These are phyloP conservation scores for Scaptomyza flava DNA, from an alignment of 2,888 invertebrate genomes.

Conservation along the genomic window DNA sequence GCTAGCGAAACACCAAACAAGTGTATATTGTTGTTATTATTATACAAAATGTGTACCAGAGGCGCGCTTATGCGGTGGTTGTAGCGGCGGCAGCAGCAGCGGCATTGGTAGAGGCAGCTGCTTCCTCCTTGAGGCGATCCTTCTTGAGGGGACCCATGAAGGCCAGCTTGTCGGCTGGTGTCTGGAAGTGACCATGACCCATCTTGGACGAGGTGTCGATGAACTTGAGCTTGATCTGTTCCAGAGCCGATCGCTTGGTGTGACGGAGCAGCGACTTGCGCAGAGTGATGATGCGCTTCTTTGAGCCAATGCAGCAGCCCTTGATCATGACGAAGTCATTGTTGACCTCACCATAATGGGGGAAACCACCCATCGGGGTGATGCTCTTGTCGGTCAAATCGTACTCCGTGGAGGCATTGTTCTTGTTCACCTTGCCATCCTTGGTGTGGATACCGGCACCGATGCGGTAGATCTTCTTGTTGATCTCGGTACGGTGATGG, in stretches of 20 bases:
- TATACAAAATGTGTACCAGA: conserved; percentile 5
- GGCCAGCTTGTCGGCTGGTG: conserved; percentile 97
- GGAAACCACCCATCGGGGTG: conserved; percentile 99
- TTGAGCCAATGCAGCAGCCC: conserved; percentile 93
- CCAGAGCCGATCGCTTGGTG: conserved; percentile 97
- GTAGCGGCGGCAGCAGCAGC: conserved; percentile 58
- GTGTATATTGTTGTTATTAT: conserved; percentile 1
- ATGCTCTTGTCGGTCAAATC: conserved; percentile 87
- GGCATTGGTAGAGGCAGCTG: conserved; percentile 87
- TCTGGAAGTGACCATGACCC: conserved; percentile 99
- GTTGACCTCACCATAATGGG: conserved; percentile 99
- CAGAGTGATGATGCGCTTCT: conserved; percentile 96
- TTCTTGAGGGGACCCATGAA: conserved; percentile 99
- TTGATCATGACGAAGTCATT: conserved; percentile 99
- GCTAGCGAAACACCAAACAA: conserved; percentile 44
- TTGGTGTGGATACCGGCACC: conserved; percentile 93
- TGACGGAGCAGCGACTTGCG: conserved; percentile 88
- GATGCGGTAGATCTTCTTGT: conserved; percentile 99
- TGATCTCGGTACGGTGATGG: conserved; percentile 99
- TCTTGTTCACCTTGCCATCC: conserved; percentile 97
- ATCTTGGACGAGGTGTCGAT: conserved; percentile 99
- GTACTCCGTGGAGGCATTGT: conserved; percentile 98
- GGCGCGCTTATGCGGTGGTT: conserved; percentile 63
- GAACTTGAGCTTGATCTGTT: conserved; percentile 99
- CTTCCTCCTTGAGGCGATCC: conserved; percentile 94